Conservation (phyloP, 2,113 vertebrate genomes). For the Meleagris gallopavo region DNA sequence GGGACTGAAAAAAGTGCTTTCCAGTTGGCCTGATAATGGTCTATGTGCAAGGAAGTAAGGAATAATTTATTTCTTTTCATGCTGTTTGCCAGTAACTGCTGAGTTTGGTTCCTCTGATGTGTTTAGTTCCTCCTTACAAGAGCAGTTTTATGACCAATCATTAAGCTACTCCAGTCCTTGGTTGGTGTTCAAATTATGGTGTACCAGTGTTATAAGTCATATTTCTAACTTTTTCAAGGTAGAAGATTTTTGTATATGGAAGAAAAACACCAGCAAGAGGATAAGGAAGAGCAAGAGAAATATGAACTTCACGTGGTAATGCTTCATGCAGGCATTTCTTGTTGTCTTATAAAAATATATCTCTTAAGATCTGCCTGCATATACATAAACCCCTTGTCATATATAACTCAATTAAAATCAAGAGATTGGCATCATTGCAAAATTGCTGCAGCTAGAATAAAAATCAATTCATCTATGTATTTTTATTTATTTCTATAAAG, state of each 20-base stretch:
- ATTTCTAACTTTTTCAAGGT: background rate
- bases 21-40: background rate
- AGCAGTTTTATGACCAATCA: background rate
- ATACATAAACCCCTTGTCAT: background rate
- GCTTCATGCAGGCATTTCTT: background rate
- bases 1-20: background rate
- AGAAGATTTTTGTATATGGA: background rate
- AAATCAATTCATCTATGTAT: background rate
- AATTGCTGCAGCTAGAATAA: background rate
- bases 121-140: background rate
- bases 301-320: background rate
- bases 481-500: background rate
- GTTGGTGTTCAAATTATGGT: background rate
- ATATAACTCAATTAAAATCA: background rate
- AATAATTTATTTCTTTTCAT: background rate
- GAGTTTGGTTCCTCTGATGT: background rate
- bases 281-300: background rate
- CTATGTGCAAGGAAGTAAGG: background rate
- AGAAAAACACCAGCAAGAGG: background rate
- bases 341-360: background rate
- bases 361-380: background rate
- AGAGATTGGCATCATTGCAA: background rate
- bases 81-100: background rate
- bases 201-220: background rate
- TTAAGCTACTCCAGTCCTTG: background rate